Conservation (phyloP, 2,888 invertebrate genomes). For the Lissocephala sabroskyi region DNA sequence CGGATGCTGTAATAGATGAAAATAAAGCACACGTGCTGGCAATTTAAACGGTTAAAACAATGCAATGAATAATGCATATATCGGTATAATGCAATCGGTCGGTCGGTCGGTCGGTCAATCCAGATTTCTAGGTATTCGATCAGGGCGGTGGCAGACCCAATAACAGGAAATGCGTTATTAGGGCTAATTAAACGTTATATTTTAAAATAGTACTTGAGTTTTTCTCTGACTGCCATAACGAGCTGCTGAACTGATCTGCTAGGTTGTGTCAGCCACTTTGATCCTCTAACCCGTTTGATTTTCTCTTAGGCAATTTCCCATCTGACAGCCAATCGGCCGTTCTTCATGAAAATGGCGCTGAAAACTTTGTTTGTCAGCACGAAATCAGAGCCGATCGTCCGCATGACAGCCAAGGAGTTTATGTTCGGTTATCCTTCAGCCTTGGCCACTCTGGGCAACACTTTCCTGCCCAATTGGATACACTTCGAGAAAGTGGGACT, state of each 20-base stretch:
- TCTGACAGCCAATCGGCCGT: constrained; percentile 79
- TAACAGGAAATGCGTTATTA: constrained; percentile 42
- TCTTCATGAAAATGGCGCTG: constrained; percentile 79
- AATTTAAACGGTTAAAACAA: too few relatives aligned
- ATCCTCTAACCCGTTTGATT: constrained; percentile 26
- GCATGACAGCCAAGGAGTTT: constrained; percentile 88
- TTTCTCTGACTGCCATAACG: constrained; percentile 21
- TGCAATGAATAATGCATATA: constrained; percentile 41
- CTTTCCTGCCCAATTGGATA: constrained; percentile 87
- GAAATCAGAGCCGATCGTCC: constrained; percentile 80
- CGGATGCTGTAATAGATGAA: too few relatives aligned
- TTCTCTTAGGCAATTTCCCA: constrained; percentile 88
- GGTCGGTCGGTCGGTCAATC: constrained; percentile 17
- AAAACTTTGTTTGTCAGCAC: constrained; percentile 81
- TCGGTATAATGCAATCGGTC: constrained; percentile 3
- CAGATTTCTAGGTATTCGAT: constrained; percentile 8
- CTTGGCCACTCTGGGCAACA: constrained; percentile 86
- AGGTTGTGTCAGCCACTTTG: background rate
- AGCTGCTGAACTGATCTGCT: constrained; percentile 7
- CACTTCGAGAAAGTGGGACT: constrained; percentile 90
- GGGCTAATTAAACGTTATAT: constrained; percentile 20
- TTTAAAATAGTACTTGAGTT: too few relatives aligned
- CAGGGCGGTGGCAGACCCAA: background rate
- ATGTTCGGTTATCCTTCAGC: constrained; percentile 92
- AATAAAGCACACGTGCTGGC: too few relatives aligned